Base-by-base conservation (phyloP, 2,113 vertebrate genomes). In the Elachura formosa region DNA sequence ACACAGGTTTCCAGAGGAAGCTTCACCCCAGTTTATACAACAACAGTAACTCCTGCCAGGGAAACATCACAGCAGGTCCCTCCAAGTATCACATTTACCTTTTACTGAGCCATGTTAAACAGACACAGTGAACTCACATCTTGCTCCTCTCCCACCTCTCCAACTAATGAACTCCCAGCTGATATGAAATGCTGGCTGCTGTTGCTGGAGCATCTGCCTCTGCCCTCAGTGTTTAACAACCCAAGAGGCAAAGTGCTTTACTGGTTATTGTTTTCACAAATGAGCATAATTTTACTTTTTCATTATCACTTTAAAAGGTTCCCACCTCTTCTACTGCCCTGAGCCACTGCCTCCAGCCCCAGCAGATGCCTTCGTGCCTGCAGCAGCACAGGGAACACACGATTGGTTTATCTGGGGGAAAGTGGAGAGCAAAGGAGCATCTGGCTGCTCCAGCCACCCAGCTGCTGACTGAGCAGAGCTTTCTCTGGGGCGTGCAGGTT, bases 121-220 rank as follows among this genome's bases (percentile, higher is more conserved):
- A 62, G 52, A 43, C 80, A 23, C 36, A 34, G 25, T 26, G 12
- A 84, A 78, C 56, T 43, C 72, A 43, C 2, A 0, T 10, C 86
- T 77, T 38, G 34, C 71, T 92, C 58, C 49, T 80, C 80, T 92
- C 80, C 25, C 1, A 0, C 38, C 40, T 84, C 74, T 29, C 73
- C 52, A 34, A 4, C 79, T 94, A 94, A 89, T 78, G 84, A 94
- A 86, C 68, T 90, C 88, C 94, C 94, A 67, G 83, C 72, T 92
- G 90, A 77, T 55, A 72, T 24, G n/a, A 78, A 55, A 74, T 8
- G 48, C 46, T 2, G 3, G n/a, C 12, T 78, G 78, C 66, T 76
- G 48, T 1, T 85, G 82, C 90, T 74, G 59, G 34, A 93, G 59
- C 3, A 7, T 58, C 68, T 92, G 82, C 40, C 52, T 90, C 93